Evolutionary conservation across 2,797 vertebrate species (phyloP), one percentile per base, ranked within the genome.

Genomic region (Onychomys arenicola): DNA sequence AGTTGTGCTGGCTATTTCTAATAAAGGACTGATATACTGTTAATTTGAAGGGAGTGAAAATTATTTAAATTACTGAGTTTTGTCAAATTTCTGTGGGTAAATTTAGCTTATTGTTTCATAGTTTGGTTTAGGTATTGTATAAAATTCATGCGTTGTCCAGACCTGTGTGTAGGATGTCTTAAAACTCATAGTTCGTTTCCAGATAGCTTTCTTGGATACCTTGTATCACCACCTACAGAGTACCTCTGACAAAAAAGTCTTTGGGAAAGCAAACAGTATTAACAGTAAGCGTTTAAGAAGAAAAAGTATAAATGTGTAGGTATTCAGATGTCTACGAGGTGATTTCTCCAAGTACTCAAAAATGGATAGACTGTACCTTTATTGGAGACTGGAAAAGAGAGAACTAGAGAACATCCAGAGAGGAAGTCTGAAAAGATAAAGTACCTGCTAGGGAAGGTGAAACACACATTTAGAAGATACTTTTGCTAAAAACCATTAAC

Each of bases 1-100:
- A 93, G 59, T 96, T 89, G 75, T 95, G 6, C 82, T 57, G 21
- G 5, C 78, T 57, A 21, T 96, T 93, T n/a, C 37, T 94, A 88
- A 65, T 76, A 97, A 89, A 94, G 43, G 9, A 90, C 29, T 96
- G 32, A 80, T 12, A 75, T 80, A 65, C 67, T 69, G 40, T 93
- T 92, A 93, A 90, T 5, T 69, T 95, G 81, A 85, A 95, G 25
- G 67, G 57, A 81, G 27, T 27, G 29, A 91, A 96, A 80, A 85
- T 90, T 82, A 92, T 55, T 93, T 94, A 93, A 89, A 37, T 87
- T 3, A 81, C 43, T 77, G 73, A 55, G 25, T 81, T 81, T 96
- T 34, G 43, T 77, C 88, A 59, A 67, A 73, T 86, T 89, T 97
- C 59, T 84, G 14, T 34, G 71, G 76, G 55, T 25, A 91, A 55